Evolutionary conservation across 2,797 vertebrate species (phyloP), one percentile per base, ranked within the genome.

Genomic region (Crenuchus spilurus): DNA sequence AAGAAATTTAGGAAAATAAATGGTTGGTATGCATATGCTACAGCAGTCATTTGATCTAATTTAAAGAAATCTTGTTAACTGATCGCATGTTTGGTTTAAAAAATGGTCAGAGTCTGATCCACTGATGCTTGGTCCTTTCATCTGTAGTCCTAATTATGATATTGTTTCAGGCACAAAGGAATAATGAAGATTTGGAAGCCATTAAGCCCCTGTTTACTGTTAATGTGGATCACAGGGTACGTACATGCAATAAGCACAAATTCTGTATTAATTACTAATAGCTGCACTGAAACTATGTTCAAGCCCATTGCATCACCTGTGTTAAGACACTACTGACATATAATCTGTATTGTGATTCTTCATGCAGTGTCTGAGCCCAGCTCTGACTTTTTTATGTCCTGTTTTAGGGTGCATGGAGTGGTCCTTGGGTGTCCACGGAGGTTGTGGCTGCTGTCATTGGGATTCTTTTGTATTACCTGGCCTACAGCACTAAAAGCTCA

Each of bases 371-470:
- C 30, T 58, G 6, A 6, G 13, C 2, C 13, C 20, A 60, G n/a
- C 16, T 2, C 20, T 18, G 31, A 13, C 30, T 55, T 44, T 1
- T 70, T 24, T 20, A 16, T 31, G 22, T 3, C 79, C 1, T 72
- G 7, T 69, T 71, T 0, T 84, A 96, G 95, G 95, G 95, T 54
- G 94, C 93, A 0, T 96, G 95, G 95, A 96, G 49, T 0, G 96
- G 95, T 49, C 96, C 95, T 0, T 97, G 95, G 96, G 95, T 98
- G 65, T 94, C 96, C 16, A 96, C 95, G 0, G 96, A 98, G 81
- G 94, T 98, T 14, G 85, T 97, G 81, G 96, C 96, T 0, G 96
- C 92, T 1, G 89, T 88, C 2, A 88, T 97, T 0, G 95, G 96
- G 18, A 90, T 97, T 71, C 62, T 95, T 55, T 75, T 95, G 69